Evolutionary conservation across 2,113 vertebrate genomes (phyloP).

Genomic region (Lophius piscatorius): DNA sequence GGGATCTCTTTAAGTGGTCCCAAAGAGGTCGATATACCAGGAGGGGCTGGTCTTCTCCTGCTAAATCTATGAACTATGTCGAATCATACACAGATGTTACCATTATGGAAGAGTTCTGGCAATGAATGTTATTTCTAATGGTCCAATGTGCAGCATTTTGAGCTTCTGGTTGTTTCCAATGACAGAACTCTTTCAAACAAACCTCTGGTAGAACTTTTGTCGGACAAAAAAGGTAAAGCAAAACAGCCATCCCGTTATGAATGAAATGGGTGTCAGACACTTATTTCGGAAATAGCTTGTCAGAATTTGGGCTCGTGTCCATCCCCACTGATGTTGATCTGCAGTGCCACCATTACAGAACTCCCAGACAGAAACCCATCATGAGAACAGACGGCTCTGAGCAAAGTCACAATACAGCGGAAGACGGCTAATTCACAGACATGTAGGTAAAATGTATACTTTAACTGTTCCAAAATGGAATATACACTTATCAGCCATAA

Average conservation of each 20-base stretch:
- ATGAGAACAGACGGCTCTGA: slow-evolving; percentile 26
- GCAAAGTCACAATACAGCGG: slow-evolving; percentile 1
- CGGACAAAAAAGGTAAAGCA: slow-evolving; percentile 44
- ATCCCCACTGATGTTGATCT: too few relatives aligned
- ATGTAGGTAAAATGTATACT: not conserved
- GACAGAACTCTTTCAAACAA: slow-evolving; percentile 74
- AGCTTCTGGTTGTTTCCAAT: slow-evolving; percentile 5
- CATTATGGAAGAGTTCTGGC: slow-evolving; percentile 74
- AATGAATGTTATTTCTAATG: slow-evolving; percentile 8
- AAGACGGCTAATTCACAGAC: not conserved
- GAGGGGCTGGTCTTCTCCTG: slow-evolving; percentile 56
- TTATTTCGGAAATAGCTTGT: slow-evolving; percentile 25
- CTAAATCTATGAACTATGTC: slow-evolving; percentile 62
- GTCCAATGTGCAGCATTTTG: not conserved
- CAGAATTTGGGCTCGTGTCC: slow-evolving; percentile 1
- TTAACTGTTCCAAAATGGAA: slow-evolving; percentile 4
- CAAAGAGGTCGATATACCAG: slow-evolving; percentile 21
- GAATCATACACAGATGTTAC: slow-evolving; percentile 62
- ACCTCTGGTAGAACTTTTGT: slow-evolving; percentile 49
- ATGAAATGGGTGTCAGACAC: slow-evolving; percentile 41
- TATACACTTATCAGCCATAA: too few relatives aligned
- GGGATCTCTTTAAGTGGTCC: slow-evolving; percentile 21
- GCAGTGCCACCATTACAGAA: not conserved
- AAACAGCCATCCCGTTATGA: slow-evolving; percentile 38
- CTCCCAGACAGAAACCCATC: slow-evolving; percentile 9